phyloP scores from a whole-genome alignment of 2,113 vertebrate genomes.

The Syngnathus floridae region DNA sequence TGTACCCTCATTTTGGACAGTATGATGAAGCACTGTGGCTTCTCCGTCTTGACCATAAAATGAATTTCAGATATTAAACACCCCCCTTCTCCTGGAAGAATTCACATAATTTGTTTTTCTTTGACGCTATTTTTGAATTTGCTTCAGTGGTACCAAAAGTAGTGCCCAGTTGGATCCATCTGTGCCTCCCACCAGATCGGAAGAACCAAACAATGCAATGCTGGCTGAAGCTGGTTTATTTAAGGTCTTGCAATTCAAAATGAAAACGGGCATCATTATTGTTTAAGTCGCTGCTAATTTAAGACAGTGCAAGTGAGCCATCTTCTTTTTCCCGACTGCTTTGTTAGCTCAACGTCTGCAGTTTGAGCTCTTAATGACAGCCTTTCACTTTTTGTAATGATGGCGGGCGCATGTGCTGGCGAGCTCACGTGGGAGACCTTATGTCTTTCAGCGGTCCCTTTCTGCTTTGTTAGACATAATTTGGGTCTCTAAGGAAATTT shows the following conservation, averaged over 20 bases:
- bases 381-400: constrained; percentile 38
- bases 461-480: constrained; percentile 1
- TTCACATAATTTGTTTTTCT: constrained; percentile 13
- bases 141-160: constrained; percentile 27
- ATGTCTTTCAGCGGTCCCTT: constrained; percentile 29
- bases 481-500: neutral
- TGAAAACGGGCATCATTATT: constrained; percentile 10
- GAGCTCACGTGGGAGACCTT: constrained; percentile 13
- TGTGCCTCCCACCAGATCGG: constrained; percentile 21
- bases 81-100: neutral
- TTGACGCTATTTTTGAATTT: constrained; percentile 15
- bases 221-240: constrained; percentile 6
- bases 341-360: constrained; percentile 42
- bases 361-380: constrained; percentile 61
- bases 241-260: neutral
- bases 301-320: constrained; percentile 28
- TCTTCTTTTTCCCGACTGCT: constrained; percentile 23
- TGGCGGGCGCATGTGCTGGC: constrained; percentile 24
- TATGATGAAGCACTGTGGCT: neutral
- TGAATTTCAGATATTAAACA: neutral
- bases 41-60: neutral
- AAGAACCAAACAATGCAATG: constrained; percentile 53
- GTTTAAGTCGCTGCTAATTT: constrained; percentile 32
- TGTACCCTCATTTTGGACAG: too few relatives aligned
- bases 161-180: constrained; percentile 35